Percentiles rank a stretch among this genome's conserved stretches.
phyloP scores from a whole-genome alignment of 1,140 invertebrate genomes.

The Drosophila aff. region DNA sequence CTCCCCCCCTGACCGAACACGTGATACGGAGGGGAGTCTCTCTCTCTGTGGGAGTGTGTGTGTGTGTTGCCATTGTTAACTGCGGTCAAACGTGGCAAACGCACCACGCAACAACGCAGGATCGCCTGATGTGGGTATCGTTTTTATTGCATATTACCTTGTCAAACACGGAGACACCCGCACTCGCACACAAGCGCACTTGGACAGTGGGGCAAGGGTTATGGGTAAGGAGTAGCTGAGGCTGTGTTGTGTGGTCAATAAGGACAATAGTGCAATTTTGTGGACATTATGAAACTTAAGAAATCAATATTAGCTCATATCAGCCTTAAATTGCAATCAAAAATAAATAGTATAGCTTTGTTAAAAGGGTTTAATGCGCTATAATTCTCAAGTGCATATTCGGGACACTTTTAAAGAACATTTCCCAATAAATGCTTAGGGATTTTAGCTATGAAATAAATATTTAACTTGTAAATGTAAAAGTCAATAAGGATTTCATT shows the following conservation, averaged over 20 bases:
- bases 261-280: background rate
- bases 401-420: background rate
- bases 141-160: constrained; percentile 82
- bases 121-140: constrained; percentile 57
- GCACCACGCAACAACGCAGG: constrained; percentile 64
- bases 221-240: background rate
- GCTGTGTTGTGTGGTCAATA: constrained; percentile 19
- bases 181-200: background rate
- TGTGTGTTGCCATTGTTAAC: constrained; percentile 66
- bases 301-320: background rate
- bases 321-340: background rate
- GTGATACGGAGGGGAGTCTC: too few species aligned
- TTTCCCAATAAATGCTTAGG: background rate
- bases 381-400: background rate
- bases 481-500: background rate
- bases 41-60: constrained; percentile 1
- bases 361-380: background rate
- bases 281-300: background rate
- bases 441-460: background rate
- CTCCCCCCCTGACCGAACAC: background rate
- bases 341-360: background rate
- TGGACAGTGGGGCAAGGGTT: constrained; percentile 48
- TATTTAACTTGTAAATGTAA: fast-evolving
- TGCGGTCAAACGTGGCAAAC: constrained; percentile 76
- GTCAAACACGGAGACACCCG: constrained; percentile 41